Conservation (phyloP, 2,888 invertebrate species). For the Lasius fuliginosus region DNA sequence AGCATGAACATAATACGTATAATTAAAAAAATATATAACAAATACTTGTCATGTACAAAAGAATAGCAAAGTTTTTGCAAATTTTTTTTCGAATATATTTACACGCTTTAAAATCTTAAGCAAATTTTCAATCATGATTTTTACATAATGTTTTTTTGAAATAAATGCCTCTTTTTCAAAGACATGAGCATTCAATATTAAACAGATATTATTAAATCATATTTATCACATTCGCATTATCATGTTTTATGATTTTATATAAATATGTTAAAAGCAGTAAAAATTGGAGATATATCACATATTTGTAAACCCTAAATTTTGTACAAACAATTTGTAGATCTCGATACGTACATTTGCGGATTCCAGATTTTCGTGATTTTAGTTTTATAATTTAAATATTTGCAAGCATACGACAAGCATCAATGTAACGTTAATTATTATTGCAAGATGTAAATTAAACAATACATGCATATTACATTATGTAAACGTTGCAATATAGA, state of each 20-base stretch:
- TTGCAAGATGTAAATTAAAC: neutral
- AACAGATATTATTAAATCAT: neutral
- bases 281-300: neutral
- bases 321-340: neutral
- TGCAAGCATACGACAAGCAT: neutral
- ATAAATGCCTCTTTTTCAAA: neutral
- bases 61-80: neutral
- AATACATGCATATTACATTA: neutral
- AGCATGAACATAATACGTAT: neutral
- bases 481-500: neutral
- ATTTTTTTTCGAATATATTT: neutral
- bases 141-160: neutral
- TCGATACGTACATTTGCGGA: neutral
- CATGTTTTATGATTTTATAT: neutral
- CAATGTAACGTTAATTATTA: conserved; percentile 10
- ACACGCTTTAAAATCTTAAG: neutral
- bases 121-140: neutral
- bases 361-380: neutral
- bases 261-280: neutral
- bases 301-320: neutral
- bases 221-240: neutral
- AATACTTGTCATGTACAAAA: neutral
- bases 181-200: neutral
- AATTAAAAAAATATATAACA: conserved; percentile 13
- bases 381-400: neutral